Evolutionary conservation across 37 sponge, comb jelly and placozoan genomes (phyloP), one percentile per base, ranked within the genome.

Genomic region (Petrosia ficiformis): DNA sequence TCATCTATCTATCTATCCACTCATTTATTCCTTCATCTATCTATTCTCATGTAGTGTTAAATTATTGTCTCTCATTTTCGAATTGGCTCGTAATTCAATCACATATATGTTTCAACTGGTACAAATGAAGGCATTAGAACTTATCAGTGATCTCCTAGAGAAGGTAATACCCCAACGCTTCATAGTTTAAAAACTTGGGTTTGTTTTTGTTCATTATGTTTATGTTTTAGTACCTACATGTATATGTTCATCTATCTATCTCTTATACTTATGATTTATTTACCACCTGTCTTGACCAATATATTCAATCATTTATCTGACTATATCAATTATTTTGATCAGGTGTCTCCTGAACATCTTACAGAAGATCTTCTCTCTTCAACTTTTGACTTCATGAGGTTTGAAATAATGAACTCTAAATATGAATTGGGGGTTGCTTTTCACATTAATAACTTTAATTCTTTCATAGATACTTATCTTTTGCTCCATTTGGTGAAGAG

Each of bases 301-400:
- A n/a, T n/a, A n/a, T n/a, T n/a, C n/a, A n/a, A n/a, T n/a, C n/a
- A n/a, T n/a, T n/a, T n/a, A n/a, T n/a, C n/a, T n/a, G n/a, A n/a
- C n/a, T n/a, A n/a, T 8, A 14, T 68, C 33, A 68, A 8, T 5
- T 5, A 14, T 36, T 34, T 22, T 36, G 39, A 21, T 1, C 44
- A 83, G 84, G 84, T 73, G 21, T 79, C 80, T 0, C 80, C 89
- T 10, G 8, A 36, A 16, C 89, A 89, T 35, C 68, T 84, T 19
- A 63, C 64, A 25, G 38, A 26, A 3, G 80, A 89, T 38, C 68
- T 84, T 22, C 59, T 89, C 22, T 41, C n/a, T 1, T 85, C 74
- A 59, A 8, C 79, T 29, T 85, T 79, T 21, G 43, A 77, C 52
- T 85, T 79, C 39, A 8, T 71, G 61, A 41, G 66, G 78, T 77